A percentile compares a stretch with the other conserved stretches of the same genome.
Conservation (phyloP, 1,140 invertebrate species). For the Leptinotarsa lineolata region DNA sequence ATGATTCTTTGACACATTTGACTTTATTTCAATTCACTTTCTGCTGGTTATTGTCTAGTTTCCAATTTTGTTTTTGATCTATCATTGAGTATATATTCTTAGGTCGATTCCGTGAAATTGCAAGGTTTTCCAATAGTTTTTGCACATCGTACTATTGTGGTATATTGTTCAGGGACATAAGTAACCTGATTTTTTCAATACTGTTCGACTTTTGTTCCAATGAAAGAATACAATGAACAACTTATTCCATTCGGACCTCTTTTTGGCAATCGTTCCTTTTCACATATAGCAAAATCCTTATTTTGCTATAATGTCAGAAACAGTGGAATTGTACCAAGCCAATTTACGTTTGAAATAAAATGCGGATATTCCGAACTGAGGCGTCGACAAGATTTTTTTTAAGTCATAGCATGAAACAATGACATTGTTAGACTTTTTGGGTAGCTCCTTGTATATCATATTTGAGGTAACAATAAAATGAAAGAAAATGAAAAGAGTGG, state of each 20-base stretch:
- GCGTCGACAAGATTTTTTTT: background rate
- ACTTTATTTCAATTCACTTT: background rate
- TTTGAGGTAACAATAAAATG: too few relatives aligned
- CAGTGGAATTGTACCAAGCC: background rate
- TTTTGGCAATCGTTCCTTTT: background rate
- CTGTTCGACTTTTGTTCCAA: too few relatives aligned
- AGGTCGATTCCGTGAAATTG: background rate
- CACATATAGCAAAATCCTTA: background rate
- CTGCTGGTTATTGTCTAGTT: too few relatives aligned
- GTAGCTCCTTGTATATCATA: background rate
- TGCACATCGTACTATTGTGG: background rate
- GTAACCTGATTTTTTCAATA: background rate
- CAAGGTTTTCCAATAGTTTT: background rate
- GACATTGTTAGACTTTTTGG: background rate
- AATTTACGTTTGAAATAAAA: slow-evolving; percentile 14
- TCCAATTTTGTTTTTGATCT: background rate
- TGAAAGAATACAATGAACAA: too few relatives aligned
- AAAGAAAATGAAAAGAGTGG: too few relatives aligned
- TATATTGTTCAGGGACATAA: slow-evolving; percentile 7
- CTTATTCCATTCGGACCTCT: too few relatives aligned
- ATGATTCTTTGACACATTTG: background rate
- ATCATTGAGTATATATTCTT: background rate
- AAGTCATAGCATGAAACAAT: background rate
- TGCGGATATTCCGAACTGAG: background rate
- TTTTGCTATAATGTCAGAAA: background rate